These are phyloP conservation scores for Brachionus paranguensis DNA, from an alignment of 1,140 invertebrate genomes.

Conservation along the genomic window DNA sequence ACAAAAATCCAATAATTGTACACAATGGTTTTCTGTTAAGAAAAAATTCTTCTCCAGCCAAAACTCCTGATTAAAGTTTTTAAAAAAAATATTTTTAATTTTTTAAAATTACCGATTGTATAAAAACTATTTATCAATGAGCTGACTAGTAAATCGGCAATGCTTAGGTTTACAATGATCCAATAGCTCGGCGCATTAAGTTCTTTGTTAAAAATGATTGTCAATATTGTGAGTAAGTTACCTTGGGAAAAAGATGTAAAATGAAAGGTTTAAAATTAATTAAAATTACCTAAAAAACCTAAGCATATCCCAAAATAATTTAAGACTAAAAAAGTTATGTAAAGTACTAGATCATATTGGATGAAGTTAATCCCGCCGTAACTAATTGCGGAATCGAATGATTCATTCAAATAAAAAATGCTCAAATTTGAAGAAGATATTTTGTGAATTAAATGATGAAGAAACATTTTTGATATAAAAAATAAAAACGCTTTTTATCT, in stretches of 20 bases:
- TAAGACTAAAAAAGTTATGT: not conserved
- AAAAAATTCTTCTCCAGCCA: not conserved
- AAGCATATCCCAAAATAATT: not conserved
- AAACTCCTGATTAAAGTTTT: not conserved
- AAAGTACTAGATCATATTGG: not conserved
- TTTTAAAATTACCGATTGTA: not conserved
- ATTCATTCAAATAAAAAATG: not conserved
- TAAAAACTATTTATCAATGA: conserved; percentile 2
- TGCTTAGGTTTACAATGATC: conserved; percentile 14
- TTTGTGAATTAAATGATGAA: conserved; percentile 1
- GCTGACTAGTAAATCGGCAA: not conserved
- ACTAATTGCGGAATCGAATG: not conserved
- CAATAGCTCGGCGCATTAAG: not conserved
- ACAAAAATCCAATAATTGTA: not conserved
- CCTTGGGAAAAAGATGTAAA: not conserved
- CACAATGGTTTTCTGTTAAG: not conserved
- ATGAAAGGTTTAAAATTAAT: not conserved
- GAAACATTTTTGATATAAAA: not conserved
- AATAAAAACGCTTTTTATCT: no score
- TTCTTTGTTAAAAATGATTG: not conserved
- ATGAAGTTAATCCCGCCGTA: not conserved
- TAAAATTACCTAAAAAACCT: not conserved
- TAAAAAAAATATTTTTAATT: not conserved
- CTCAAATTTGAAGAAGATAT: not conserved
- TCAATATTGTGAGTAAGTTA: not conserved